Percentiles rank a stretch among this genome's conserved stretches.
phyloP scores from a whole-genome alignment of 2,888 invertebrate genomes.

The Leptura quadrifasciata region DNA sequence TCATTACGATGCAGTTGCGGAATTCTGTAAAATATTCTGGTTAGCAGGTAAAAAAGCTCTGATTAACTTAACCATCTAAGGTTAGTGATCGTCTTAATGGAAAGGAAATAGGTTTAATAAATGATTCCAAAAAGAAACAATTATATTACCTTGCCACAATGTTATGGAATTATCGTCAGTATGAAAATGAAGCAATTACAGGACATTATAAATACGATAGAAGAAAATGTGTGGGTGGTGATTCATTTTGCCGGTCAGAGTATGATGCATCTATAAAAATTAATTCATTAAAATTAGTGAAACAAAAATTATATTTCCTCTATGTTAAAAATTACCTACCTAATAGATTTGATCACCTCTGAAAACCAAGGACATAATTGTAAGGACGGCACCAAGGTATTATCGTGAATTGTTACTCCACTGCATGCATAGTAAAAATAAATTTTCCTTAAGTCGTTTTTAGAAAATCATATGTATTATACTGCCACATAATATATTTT shows the following conservation, averaged over 20 bases:
- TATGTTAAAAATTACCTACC: conserved; percentile 21
- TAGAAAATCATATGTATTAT: neutral
- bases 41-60: too few species aligned
- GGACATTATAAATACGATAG: too few species aligned
- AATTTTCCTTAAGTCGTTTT: conserved; percentile 11
- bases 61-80: too few species aligned
- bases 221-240: too few species aligned
- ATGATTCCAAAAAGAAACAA: too few species aligned
- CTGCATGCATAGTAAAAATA: conserved; percentile 32
- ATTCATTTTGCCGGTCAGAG: neutral
- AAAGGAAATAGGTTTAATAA: too few species aligned
- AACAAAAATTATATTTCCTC: neutral
- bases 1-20: too few species aligned
- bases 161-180: too few species aligned
- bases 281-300: neutral
- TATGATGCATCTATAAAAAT: conserved; percentile 2
- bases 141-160: too few species aligned
- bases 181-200: too few species aligned
- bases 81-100: too few species aligned
- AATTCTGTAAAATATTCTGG: too few species aligned
- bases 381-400: conserved; percentile 24
- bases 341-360: conserved; percentile 32
- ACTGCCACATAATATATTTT: neutral
- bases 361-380: conserved; percentile 36
- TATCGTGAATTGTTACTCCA: conserved; percentile 38